phyloP scores from a whole-genome alignment of 1,140 invertebrate genomes.

The Euura saliciscinereae region DNA sequence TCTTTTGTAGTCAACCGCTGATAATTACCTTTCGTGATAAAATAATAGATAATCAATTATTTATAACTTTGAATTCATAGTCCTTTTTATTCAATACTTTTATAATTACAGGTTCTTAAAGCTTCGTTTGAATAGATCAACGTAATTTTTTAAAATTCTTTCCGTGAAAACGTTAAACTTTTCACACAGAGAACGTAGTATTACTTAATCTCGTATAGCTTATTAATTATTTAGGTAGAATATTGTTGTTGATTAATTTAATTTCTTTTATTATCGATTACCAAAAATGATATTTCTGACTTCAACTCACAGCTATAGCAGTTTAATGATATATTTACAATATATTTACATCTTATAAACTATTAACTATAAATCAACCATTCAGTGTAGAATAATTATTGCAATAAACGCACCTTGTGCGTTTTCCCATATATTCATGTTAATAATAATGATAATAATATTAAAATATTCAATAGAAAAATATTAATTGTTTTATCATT shows the following conservation, averaged over 20 bases:
- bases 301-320: not conserved
- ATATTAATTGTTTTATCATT: constrained; percentile 13
- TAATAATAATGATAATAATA: not conserved
- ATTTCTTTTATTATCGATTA: too few relatives aligned
- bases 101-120: not conserved
- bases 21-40: too few relatives aligned
- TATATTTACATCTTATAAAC: not conserved
- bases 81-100: not conserved
- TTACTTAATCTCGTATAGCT: too few relatives aligned
- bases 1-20: too few relatives aligned
- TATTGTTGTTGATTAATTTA: too few relatives aligned
- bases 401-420: not conserved
- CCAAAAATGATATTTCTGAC: not conserved
- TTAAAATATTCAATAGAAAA: constrained; percentile 1
- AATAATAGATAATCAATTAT: too few relatives aligned
- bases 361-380: not conserved
- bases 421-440: not conserved
- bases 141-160: too few relatives aligned
- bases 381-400: not conserved
- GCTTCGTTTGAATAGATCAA: not conserved
- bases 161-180: too few relatives aligned
- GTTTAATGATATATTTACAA: not conserved
- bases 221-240: too few relatives aligned
- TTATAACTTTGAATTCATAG: not conserved
- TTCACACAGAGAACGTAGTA: too few relatives aligned